phyloP scores from a whole-genome alignment of 23 tunicate species.

The Ascidia mentula region DNA sequence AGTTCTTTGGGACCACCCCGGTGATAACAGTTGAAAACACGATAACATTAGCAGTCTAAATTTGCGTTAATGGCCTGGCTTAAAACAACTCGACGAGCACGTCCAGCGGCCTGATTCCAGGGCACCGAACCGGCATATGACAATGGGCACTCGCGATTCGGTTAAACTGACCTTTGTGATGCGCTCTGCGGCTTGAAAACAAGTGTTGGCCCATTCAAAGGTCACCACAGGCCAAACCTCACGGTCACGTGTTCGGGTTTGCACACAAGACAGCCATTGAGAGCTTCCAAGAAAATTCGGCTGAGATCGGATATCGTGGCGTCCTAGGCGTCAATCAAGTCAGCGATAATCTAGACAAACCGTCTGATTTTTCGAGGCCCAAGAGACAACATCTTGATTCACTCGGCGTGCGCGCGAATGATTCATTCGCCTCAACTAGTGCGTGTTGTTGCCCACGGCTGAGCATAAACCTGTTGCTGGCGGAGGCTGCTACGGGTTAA shows the following conservation, averaged over 20 bases:
- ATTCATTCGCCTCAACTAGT: not conserved
- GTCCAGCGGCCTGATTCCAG: not conserved
- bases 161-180: no score
- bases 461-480: no score
- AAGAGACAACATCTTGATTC: conserved; percentile 1
- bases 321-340: not conserved
- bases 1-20: not conserved
- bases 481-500: no score
- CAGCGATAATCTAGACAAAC: not conserved
- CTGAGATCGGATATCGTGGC: no score
- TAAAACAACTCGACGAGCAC: not conserved
- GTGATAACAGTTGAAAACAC: not conserved
- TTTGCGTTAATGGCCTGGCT: not conserved
- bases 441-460: not conserved
- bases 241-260: not conserved
- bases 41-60: not conserved
- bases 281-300: not conserved
- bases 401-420: no score
- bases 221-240: not conserved
- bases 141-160: no score
- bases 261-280: not conserved
- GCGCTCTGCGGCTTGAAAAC: no score
- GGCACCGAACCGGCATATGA: no score
- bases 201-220: not conserved
- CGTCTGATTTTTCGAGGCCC: not conserved